phyloP scores from a whole-genome alignment of 2,888 invertebrate species.

The Cordilura impudica region DNA sequence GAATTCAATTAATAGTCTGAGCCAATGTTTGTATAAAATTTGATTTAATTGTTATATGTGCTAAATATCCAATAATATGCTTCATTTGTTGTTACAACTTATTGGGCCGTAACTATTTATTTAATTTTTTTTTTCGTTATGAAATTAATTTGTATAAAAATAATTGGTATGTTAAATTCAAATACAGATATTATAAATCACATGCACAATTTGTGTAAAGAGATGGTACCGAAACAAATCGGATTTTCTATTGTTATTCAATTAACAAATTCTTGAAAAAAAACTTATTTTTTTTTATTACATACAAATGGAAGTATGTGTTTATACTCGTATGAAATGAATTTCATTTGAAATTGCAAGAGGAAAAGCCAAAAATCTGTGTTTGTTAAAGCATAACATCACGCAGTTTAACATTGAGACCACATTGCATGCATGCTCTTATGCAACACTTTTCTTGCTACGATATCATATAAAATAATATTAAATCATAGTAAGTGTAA shows the following conservation, averaged over 20 bases:
- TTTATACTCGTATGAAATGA: background rate
- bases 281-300: conserved; percentile 11
- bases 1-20: background rate
- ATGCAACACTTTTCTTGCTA: conserved; percentile 25
- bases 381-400: conserved; percentile 32
- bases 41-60: background rate
- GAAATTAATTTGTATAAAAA: background rate
- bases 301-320: background rate
- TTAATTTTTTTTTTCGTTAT: background rate
- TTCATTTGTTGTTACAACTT: conserved; percentile 28
- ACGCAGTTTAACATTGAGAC: conserved; percentile 6
- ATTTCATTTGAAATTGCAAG: background rate
- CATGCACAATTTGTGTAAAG: too few species aligned
- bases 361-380: background rate
- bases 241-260: background rate
- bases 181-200: background rate
- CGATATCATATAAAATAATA: conserved; percentile 13
- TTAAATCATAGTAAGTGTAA: conserved; percentile 6
- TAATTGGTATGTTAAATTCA: background rate
- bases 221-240: background rate
- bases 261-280: conserved; percentile 44
- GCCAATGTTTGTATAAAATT: background rate
- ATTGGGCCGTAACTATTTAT: conserved; percentile 33
- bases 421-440: conserved; percentile 36
- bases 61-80: conserved; percentile 47